Percentiles rank a stretch among this genome's conserved stretches.
phyloP scores from a whole-genome alignment of 2,797 vertebrate genomes.

The Manis pentadactyla region DNA sequence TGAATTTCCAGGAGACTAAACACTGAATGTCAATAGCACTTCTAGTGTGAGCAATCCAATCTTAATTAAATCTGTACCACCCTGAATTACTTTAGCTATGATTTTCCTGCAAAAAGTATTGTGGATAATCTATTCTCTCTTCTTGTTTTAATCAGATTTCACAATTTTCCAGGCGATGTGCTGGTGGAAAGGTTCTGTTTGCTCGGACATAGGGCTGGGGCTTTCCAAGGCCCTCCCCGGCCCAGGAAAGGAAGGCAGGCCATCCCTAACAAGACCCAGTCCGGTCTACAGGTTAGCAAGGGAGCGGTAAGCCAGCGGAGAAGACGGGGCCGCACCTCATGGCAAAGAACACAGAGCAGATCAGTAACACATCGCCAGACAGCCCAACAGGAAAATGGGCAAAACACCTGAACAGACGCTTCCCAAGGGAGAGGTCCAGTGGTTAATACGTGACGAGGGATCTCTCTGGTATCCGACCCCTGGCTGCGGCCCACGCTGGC shows the following conservation, averaged over 20 bases:
- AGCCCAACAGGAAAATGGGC: fast-evolving
- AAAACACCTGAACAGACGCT: fast-evolving
- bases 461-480: fast-evolving
- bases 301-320: fast-evolving
- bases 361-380: background rate
- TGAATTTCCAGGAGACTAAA: background rate
- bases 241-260: background rate
- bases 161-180: fast-evolving
- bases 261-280: fast-evolving
- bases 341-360: background rate
- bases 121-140: background rate
- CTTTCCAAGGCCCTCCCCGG: fast-evolving
- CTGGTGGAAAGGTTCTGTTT: background rate
- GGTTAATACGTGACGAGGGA: fast-evolving
- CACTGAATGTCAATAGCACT: fast-evolving
- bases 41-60: background rate
- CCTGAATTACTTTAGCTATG: background rate
- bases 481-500: background rate
- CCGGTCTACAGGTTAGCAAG: background rate
- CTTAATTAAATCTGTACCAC: background rate
- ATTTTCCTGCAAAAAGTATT: background rate
- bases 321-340: fast-evolving
- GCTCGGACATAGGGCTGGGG: fast-evolving
- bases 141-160: background rate
- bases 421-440: fast-evolving